Percentiles rank a stretch among this genome's conserved stretches.
Conservation (phyloP, 2,113 vertebrate species). For the Potamarius usumacintae region DNA sequence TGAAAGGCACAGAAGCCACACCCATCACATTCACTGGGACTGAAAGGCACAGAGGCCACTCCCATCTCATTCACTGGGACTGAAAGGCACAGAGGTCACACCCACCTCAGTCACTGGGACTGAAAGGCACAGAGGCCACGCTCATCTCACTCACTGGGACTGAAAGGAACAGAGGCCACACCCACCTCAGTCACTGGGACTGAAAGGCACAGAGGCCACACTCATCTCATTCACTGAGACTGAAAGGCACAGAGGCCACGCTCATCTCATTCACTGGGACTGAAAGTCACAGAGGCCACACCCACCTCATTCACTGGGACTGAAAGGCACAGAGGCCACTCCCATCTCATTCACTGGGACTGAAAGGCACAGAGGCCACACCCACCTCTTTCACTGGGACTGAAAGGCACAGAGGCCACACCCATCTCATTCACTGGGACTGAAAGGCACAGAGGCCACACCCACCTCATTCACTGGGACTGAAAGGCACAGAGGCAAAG, state of each 20-base stretch:
- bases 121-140: not conserved
- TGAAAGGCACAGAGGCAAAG: too few relatives aligned
- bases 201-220: not conserved
- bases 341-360: not conserved
- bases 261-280: not conserved
- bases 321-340: not conserved
- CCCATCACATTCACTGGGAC: not conserved
- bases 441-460: too few relatives aligned
- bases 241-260: not conserved
- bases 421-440: too few relatives aligned
- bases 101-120: not conserved
- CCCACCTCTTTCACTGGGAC: too few relatives aligned
- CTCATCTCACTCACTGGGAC: not conserved
- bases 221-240: not conserved
- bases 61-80: not conserved
- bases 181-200: not conserved
- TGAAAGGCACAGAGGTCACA: not conserved
- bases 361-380: not conserved
- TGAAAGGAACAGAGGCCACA: not conserved
- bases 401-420: too few relatives aligned
- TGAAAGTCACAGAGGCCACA: not conserved
- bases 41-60: not conserved
- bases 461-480: too few relatives aligned
- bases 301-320: not conserved
- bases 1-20: not conserved